Conservation (phyloP, 2,113 vertebrate genomes). For the Copsychus sechellarum region DNA sequence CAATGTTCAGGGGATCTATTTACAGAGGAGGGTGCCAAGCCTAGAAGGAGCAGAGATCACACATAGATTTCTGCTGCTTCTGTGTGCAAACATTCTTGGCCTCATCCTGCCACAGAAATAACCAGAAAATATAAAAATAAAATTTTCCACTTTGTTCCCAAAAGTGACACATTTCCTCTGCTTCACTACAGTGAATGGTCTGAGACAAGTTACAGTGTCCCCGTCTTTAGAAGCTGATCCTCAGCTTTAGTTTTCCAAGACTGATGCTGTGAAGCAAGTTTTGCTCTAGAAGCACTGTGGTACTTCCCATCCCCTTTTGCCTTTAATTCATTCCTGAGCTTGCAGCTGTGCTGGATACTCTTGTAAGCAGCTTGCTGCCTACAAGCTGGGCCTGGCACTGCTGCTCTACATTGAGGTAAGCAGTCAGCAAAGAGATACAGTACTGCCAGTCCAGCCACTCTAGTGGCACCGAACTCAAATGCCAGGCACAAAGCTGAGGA, state of each 20-base stretch:
- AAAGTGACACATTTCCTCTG: not conserved
- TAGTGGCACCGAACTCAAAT: rapidly evolving
- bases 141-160: not conserved
- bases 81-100: not conserved
- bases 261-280: not conserved
- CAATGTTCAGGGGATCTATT: not conserved
- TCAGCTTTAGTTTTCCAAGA: not conserved
- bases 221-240: not conserved
- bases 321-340: not conserved
- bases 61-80: not conserved
- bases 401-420: not conserved
- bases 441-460: not conserved
- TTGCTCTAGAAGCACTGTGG: not conserved
- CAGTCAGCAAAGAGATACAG: not conserved
- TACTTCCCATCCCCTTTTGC: not conserved
- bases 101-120: not conserved
- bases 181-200: not conserved
- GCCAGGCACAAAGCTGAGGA: not conserved
- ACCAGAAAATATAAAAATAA: not conserved
- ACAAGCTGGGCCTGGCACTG: not conserved
- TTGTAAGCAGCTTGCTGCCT: not conserved
- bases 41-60: not conserved
- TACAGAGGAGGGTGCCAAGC: slow-evolving; percentile 1
- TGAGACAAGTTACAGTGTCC: not conserved
- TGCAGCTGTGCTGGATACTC: not conserved